These are phyloP conservation scores for Melanaphis sacchari DNA, from an alignment of 1,140 invertebrate species.

Conservation along the genomic window DNA sequence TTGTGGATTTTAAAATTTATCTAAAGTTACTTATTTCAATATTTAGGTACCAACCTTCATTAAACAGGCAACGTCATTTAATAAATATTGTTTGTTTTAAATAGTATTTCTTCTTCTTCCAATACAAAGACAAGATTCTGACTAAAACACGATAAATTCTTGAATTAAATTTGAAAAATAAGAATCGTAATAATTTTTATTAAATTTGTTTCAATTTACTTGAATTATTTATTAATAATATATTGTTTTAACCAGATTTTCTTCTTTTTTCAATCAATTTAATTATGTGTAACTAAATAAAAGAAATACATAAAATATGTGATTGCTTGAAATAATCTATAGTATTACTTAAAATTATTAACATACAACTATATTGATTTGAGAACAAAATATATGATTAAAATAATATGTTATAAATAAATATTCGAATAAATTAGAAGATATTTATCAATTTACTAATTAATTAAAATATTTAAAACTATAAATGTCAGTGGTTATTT, in stretches of 20 bases:
- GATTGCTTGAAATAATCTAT: not conserved
- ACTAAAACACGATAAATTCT: not conserved
- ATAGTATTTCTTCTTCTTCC: not conserved
- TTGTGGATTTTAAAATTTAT: not conserved
- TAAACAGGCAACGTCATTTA: too few species aligned
- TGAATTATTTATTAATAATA: not conserved
- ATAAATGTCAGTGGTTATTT: too few species aligned
- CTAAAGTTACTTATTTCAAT: not conserved
- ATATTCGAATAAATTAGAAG: not conserved
- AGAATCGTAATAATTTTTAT: not conserved
- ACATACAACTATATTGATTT: too few species aligned
- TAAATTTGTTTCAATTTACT: not conserved
- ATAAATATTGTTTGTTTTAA: not conserved
- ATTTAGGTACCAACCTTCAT: not conserved
- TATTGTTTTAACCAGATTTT: not conserved
- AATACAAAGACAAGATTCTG: not conserved
- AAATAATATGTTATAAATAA: not conserved
- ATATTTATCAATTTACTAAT: not conserved
- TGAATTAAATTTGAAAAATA: not conserved
- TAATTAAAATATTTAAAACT: too few species aligned
- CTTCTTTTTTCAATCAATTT: not conserved
- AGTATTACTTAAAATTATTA: not conserved
- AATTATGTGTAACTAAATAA: not conserved
- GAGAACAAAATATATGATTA: not conserved
- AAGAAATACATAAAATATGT: not conserved